phyloP scores from a whole-genome alignment of 1,140 invertebrate genomes.

The Ips typographus region DNA sequence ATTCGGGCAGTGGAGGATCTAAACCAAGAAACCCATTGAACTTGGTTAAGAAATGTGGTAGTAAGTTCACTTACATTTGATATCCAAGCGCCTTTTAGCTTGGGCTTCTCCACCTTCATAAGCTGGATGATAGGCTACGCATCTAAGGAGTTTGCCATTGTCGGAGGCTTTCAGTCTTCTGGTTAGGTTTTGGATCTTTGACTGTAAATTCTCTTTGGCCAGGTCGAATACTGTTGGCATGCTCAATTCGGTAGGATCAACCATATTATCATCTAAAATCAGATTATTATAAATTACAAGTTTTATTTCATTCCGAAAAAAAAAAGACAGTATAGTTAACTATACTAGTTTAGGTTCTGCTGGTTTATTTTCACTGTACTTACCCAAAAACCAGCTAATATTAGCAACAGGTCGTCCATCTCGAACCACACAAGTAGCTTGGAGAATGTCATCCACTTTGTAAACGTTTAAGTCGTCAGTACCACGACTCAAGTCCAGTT shows the following conservation, averaged over 20 bases:
- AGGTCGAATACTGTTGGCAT: constrained; percentile 55
- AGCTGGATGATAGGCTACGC: constrained; percentile 66
- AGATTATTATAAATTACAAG: too few relatives aligned
- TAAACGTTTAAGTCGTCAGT: constrained; percentile 53
- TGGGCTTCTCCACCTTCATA: constrained; percentile 53
- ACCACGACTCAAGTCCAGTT: constrained; percentile 58
- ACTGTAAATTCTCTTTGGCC: constrained; percentile 55
- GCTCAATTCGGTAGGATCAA: constrained; percentile 58
- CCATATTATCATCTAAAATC: constrained; percentile 59
- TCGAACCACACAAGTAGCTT: constrained; percentile 65
- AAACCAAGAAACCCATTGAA: constrained; percentile 11
- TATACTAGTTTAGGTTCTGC: constrained; percentile 6
- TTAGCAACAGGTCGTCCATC: constrained; percentile 71
- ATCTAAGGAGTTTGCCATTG: constrained; percentile 63
- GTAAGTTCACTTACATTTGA: constrained; percentile 61
- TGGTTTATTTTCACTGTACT: constrained; percentile 34
- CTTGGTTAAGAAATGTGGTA: background rate
- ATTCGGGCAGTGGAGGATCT: constrained; percentile 64
- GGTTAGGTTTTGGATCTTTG: constrained; percentile 65
- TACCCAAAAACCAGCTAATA: constrained; percentile 68
- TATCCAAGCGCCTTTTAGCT: constrained; percentile 56
- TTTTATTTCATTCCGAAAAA: background rate
- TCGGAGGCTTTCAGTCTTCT: constrained; percentile 63
- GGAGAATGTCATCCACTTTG: constrained; percentile 61
- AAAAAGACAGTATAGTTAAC: too few relatives aligned